Evolutionary conservation across 2,888 invertebrate species (phyloP), one percentile per base, ranked within the genome.

Genomic region (Alviniconcha strummeri): DNA sequence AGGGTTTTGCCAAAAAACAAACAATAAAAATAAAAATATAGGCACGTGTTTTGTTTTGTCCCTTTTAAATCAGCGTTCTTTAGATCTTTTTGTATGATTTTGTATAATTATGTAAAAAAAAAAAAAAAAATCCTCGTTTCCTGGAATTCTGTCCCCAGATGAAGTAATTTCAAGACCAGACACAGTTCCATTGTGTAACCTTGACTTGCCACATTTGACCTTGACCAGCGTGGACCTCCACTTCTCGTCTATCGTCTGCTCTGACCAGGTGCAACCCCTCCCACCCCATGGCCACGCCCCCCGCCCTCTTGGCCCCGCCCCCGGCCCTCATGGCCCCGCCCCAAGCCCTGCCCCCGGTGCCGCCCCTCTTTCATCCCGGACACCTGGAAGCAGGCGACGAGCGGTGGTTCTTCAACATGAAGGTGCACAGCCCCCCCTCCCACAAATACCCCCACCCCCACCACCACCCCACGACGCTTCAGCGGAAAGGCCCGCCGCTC

Each of bases 351-450:
- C 80, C 36, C 11, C 80, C 80, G 0, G 19, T n/a, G 3, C 55
- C 80, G 11, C 8, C 67, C 52, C 54, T 79, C 52, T 79, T 79
- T 17, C 60, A 78, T 0, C 2, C 79, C 36, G 64, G 54, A 17
- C 52, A 67, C 5, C 0, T 79, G 54, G 54, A 19, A 5, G 17
- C 17, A 71, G n/a, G 19, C 11, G 80, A 69, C 17, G 67, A 67
- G 69, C 64, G 55, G 7, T 80, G 80, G 80, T 80, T 80, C 69
- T 80, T 80, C 80, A 80, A 80, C 69, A 80, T 80, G 80, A 80
- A 80, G n/a, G 60, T 80, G 52, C 80, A 80, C 54, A 7, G 52
- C 52, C 15, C 79, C 54, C 75, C 9, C 75, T 54, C 6, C 60
- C 57, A 57, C 11, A 55, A 77, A 36, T 15, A 19, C 60, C 60